A percentile compares a stretch with the other conserved stretches of the same genome.
phyloP scores from a whole-genome alignment of 2,888 invertebrate species.

The Megastigmus dorsalis region DNA sequence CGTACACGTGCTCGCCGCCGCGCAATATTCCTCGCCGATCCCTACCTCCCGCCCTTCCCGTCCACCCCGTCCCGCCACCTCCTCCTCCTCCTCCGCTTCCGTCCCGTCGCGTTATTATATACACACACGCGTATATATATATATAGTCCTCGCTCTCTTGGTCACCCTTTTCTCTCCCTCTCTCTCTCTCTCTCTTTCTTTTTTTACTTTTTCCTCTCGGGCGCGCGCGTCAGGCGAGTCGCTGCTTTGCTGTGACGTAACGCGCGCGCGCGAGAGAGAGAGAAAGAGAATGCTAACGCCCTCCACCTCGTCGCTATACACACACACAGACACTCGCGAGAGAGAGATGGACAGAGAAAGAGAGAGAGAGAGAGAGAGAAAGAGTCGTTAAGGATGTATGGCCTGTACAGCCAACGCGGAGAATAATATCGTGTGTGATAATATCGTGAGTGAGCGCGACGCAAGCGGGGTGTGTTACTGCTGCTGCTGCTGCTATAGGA shows the following conservation, averaged over 20 bases:
- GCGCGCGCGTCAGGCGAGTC: slow-evolving; percentile 25
- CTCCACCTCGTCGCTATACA: neutral
- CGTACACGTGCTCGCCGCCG: too few relatives aligned
- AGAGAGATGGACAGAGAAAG: too few relatives aligned
- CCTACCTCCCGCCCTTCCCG: too few relatives aligned
- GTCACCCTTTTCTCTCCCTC: neutral
- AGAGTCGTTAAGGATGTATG: slow-evolving; percentile 42
- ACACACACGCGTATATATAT: neutral
- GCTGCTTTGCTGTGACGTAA: slow-evolving; percentile 47
- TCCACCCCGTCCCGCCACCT: too few relatives aligned
- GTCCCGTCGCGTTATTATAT: slow-evolving; percentile 15
- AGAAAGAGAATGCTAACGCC: too few relatives aligned
- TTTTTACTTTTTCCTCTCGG: neutral
- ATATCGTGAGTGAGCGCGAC: too few relatives aligned
- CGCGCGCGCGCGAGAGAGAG: too few relatives aligned
- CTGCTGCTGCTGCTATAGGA: too few relatives aligned
- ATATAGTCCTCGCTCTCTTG: neutral
- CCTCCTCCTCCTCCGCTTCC: neutral
- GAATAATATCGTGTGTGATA: too few relatives aligned
- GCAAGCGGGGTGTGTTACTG: too few relatives aligned
- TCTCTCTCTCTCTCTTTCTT: neutral
- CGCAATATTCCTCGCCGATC: too few relatives aligned
- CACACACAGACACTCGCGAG: neutral
- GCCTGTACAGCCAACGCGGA: slow-evolving; percentile 13
- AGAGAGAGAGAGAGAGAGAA: too few relatives aligned